A percentile compares a stretch with the other conserved stretches of the same genome.
phyloP scores from a whole-genome alignment of 1,140 invertebrate species.

The Propsilocerus akamusi region DNA sequence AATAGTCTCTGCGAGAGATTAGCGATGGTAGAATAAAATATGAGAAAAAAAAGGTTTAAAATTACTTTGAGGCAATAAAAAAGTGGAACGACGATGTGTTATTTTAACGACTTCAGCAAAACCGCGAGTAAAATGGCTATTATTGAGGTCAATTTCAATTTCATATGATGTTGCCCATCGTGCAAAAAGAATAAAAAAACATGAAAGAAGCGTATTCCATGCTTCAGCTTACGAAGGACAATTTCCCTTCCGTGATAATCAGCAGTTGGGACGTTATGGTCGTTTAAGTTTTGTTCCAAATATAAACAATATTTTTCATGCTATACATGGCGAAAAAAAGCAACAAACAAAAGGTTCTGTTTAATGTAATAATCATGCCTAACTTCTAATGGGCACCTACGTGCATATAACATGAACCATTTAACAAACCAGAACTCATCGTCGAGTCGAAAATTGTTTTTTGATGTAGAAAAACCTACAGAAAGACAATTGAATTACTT shows the following conservation, averaged over 20 bases:
- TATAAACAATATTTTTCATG: background rate
- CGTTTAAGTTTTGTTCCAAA: too few species aligned
- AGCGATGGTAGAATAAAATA: too few species aligned
- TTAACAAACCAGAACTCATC: background rate
- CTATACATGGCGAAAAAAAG: background rate
- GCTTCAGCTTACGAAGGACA: background rate
- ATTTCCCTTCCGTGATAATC: background rate
- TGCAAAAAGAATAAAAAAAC: too few species aligned
- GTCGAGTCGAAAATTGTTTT: background rate
- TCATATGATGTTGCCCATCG: background rate
- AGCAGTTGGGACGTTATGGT: background rate
- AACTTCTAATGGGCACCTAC: background rate
- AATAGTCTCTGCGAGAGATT: too few species aligned
- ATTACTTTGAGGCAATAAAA: too few species aligned
- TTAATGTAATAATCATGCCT: background rate
- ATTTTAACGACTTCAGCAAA: background rate
- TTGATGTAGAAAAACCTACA: background rate
- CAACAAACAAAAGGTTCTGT: background rate
- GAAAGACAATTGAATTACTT: constrained; percentile 3
- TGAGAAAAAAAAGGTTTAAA: too few species aligned
- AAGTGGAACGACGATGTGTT: background rate
- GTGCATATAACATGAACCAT: background rate
- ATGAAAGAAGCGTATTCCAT: too few species aligned
- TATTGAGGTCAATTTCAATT: background rate
- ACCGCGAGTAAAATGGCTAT: background rate